Base-by-base conservation (phyloP, 1,140 invertebrate species). In the Delia radicum region DNA sequence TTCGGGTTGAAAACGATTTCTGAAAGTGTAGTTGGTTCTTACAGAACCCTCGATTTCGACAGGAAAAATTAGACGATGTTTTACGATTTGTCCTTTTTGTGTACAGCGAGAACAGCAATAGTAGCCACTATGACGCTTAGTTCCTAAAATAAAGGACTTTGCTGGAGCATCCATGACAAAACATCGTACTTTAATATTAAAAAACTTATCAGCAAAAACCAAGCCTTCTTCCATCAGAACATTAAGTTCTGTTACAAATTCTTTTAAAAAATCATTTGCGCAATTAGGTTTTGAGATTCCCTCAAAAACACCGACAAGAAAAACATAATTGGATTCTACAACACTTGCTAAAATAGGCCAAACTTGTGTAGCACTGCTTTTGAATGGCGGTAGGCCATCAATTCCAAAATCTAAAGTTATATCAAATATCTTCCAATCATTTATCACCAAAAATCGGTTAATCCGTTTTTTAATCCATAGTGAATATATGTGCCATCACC, bases 31-130 rank as follows among this genome's bases (percentile, higher is more conserved):
- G 61, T 77, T 79, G n/a, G 33, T 76, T 75, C 69, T 79, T 37
- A 24, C 5, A 1, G 31, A 24, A 63, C 8, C 7, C 15, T 74
- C 55, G 2, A 2, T 15, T 73, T 46, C 46, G 74, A 67, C 28
- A 48, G 77, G 74, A 46, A 79, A 79, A 79, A 77, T n/a, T 46
- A 76, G 72, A 71, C 75, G 76, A 42, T 77, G 73, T 15, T 78
- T 76, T 31, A 75, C 3, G 21, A 73, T 65, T 55, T 76, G 67
- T 62, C 75, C 75, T 76, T 78, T 72, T 62, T 78, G 73, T 24
- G 75, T 76, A 73, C 75, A 78, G 26, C 75, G 65, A 48, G 61
- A 28, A 76, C 75, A 77, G 27, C 18, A 77, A 55, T 28, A 77
- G 71, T 75, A 77, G 1, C 74, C 72, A 76, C 71, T 74, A 63